Base-by-base conservation (phyloP, 2,797 vertebrate species). In the Diplodus puntazzo region DNA sequence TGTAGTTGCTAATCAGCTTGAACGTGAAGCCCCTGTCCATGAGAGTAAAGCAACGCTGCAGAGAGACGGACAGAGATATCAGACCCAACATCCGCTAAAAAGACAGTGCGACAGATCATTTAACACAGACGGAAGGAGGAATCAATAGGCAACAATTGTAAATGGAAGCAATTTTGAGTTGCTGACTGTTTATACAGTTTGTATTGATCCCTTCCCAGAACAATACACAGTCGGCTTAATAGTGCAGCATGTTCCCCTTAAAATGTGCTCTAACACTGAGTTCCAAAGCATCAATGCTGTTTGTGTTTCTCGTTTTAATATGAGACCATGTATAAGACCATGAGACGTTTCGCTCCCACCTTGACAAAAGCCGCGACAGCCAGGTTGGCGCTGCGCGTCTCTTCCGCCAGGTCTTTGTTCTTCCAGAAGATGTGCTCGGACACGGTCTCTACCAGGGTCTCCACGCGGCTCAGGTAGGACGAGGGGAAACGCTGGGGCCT, bases 1-100 rank as follows among this genome's bases (percentile, higher is more conserved):
- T 93, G 48, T 99, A 99, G 89, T 94, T 97, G 92, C 97, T 99
- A 65, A 99, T 96, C 83, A 98, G 92, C 90, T 95, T 98, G 92
- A 99, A 99, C 77, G 97, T 96, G 91, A 98, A 97, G 70, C 98
- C 98, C 93, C 98, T 92, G 90, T 99, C 98, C 98, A 99, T 97
- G 85, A 99, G 96, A 0, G 98, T 98, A 73, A 99, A 98, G 85
- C 98, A 99, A 57, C 96, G 97, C 98, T 99, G 88, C 61, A 69
- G 64, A 59, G n/a, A 88, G 10, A 83, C 39, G 60, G n/a, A 69
- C 12, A 67, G 18, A 84, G 14, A 59, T 7, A 75, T 66, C 53
- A 60, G 25, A 75, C 57, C n/a, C 27, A 67, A 46, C 12, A 52
- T 75, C 20, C 63, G 64, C 57, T 74, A 23, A 64, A 59, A 42